Evolutionary conservation across 37 sponge, comb jelly and placozoan species (phyloP), one percentile per base, ranked within the genome.

Genomic region (Axinella damicornis): DNA sequence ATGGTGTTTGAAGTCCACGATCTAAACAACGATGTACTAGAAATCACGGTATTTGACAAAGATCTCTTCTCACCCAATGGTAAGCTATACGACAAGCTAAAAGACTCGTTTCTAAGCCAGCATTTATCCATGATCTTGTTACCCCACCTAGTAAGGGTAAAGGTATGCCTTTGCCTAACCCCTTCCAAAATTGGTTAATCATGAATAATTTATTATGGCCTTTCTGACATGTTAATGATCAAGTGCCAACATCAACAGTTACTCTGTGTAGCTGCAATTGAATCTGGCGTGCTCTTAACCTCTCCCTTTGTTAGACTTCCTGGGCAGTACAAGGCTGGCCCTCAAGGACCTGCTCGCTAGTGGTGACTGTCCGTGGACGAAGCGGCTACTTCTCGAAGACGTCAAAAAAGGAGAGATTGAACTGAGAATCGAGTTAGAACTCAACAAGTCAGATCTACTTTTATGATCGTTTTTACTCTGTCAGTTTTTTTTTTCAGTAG

Each of bases 31-130:
- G 87, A 92, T 27, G 54, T 36, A 21, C 65, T 95, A 38, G 89
- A 85, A 38, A 60, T 95, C 16, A 83, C 90, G 19, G 93, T 95
- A 60, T 95, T 92, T 82, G 95, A 95, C 56, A 81, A 86, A 53
- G 95, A 95, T 58, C 75, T 92, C 31, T 95, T 95, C 60, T 92
- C 93, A 37, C 95, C 95, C 0, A 92, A 90, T 85, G 93, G 95
- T 95, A 53, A 70, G 84, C n/a, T 25, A 4, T 1, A 4, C 46
- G 9, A 9, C 46, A 46, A 46, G 46, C 9, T 46, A 4, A 4
- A 46, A 12, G 4, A 46, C 46, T 9, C 9, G 46, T 9, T 46
- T 9, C 46, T 46, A n/a, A n/a, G n/a, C n/a, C n/a, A n/a, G n/a
- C n/a, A n/a, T n/a, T n/a, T n/a, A n/a, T n/a, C n/a, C n/a, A n/a